Conservation (phyloP, 2,888 invertebrate species). For the Orthonevra nobilis region DNA sequence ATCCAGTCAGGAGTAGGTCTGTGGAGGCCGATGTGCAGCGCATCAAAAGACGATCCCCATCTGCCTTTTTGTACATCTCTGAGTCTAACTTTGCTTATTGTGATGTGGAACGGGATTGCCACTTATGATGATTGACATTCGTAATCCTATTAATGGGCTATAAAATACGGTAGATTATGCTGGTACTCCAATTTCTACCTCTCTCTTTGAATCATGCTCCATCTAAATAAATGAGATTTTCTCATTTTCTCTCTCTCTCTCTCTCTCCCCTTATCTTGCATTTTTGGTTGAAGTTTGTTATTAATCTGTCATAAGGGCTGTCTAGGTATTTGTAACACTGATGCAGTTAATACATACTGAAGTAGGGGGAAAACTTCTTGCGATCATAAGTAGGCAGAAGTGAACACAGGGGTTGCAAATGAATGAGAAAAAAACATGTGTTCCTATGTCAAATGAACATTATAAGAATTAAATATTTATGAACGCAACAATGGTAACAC, state of each 20-base stretch:
- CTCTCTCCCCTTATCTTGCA: conserved; percentile 5
- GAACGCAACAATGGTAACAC: too few species aligned
- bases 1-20: conserved; percentile 24
- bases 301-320: conserved; percentile 61
- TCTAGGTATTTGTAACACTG: too few species aligned
- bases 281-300: conserved; percentile 44
- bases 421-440: too few species aligned
- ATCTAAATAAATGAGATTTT: too few species aligned
- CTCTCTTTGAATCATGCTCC: too few species aligned
- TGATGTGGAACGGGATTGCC: conserved; percentile 72
- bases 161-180: conserved; percentile 74
- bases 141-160: conserved; percentile 74
- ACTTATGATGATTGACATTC: conserved; percentile 74
- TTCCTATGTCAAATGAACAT: too few species aligned
- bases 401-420: too few species aligned
- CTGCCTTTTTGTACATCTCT: neutral
- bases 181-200: conserved; percentile 71
- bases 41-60: conserved; percentile 40
- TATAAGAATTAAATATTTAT: too few species aligned
- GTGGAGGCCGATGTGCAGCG: conserved; percentile 50
- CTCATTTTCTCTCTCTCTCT: conserved; percentile 35
- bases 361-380: too few species aligned
- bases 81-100: conserved; percentile 62
- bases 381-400: too few species aligned
- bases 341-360: too few species aligned